These are phyloP conservation scores for Embidobia sp. DNA, from an alignment of 2,888 invertebrate species.

Conservation along the genomic window DNA sequence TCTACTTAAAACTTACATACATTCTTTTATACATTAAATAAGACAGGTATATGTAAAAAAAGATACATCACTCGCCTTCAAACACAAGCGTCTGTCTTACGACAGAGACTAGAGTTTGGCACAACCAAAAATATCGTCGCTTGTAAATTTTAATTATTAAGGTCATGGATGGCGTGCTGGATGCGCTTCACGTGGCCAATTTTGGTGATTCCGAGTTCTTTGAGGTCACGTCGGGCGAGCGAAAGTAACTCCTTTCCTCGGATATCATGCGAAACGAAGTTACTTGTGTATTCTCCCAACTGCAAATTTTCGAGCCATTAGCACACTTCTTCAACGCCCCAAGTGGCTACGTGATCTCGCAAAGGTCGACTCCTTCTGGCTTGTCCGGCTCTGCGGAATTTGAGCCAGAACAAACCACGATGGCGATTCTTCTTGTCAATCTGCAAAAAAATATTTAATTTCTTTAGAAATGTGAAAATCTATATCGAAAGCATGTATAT, in stretches of 20 bases:
- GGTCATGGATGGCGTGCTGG: constrained; percentile 94
- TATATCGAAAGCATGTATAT: too few relatives aligned
- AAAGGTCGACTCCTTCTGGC: constrained; percentile 78
- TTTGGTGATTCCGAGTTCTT: constrained; percentile 96
- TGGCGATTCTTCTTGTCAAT: constrained; percentile 80
- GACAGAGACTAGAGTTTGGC: constrained; percentile 62
- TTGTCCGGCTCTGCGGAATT: constrained; percentile 83
- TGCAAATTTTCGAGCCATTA: constrained; percentile 95
- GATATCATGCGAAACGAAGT: constrained; percentile 95
- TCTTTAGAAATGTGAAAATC: too few relatives aligned
- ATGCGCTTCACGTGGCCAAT: constrained; percentile 98
- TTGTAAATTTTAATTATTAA: constrained; percentile 78
- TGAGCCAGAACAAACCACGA: constrained; percentile 87
- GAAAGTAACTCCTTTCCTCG: constrained; percentile 94
- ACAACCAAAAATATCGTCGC: constrained; percentile 32
- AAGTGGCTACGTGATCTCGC: constrained; percentile 82
- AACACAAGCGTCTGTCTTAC: too few relatives aligned
- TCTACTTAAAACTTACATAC: too few relatives aligned
- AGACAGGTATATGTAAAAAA: background rate
- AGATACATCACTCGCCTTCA: background rate
- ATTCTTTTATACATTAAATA: background rate
- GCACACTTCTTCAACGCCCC: constrained; percentile 95
- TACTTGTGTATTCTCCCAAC: constrained; percentile 94
- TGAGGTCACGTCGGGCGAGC: constrained; percentile 91
- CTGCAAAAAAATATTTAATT: too few relatives aligned